Base-by-base conservation (phyloP, 92 coral and sea anemone genomes). In the Porites divaricata region DNA sequence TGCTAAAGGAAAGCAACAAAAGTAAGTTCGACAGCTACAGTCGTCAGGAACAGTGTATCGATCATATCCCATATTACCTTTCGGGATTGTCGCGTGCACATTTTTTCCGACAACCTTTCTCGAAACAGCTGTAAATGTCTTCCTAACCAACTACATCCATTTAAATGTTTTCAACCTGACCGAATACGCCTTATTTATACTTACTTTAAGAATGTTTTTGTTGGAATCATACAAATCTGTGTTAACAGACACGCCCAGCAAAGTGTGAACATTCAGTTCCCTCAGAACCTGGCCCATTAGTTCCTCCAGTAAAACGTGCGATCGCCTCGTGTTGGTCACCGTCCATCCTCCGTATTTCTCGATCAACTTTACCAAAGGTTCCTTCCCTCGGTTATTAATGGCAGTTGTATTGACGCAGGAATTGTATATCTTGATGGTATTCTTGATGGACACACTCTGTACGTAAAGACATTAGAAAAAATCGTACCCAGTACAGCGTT, bases 261-360 rank as follows among this genome's bases (percentile, higher is more conserved):
- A 28, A 8, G 89, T 54, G 22, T 70, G 63, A 8, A 90, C 94
- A 70, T 74, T 74, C 19, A 90, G 82, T 14, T 90, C 94, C 6
- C 83, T 56, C 13, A 76, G 28, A 6, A 80, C 75, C 58, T 17
- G 50, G 10, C 91, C 94, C 75, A 90, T 90, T 54, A 78, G 81
- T n/a, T 84, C 77, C 54, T 51, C 69, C 67, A 78, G 67, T 70
- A 74, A 74, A 8, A 20, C 6, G 21, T 72, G 77, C 22, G 14
- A 0, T 78, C 62, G 81, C 16, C 19, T 67, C 8, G 41, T 28
- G 41, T 78, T 74, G 20, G 91, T 75, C 70, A 93, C 86, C 24
- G 79, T 23, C 96, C 94, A 93, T 20, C 94, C 93, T 9, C 96
- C 96, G 57, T 93, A 89, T 19, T 75, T 12, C 41, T 45, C 28